A percentile compares a stretch with the other conserved stretches of the same genome.
These are phyloP conservation scores for Sylvia borin DNA, from an alignment of 2,797 vertebrate species.

Conservation along the genomic window DNA sequence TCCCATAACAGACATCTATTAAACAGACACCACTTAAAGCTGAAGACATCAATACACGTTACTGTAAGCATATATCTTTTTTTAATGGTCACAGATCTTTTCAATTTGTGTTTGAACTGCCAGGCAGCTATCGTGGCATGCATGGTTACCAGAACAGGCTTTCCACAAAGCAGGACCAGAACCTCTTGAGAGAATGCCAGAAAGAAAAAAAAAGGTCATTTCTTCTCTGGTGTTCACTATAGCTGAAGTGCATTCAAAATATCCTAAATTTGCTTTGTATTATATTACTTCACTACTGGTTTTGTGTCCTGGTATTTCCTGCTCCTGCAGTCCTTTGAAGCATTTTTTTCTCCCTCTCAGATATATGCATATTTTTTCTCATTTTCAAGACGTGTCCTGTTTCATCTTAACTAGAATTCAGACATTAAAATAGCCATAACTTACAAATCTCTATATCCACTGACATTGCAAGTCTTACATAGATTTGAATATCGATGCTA, in stretches of 20 bases:
- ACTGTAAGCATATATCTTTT: not conserved
- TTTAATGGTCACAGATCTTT: not conserved
- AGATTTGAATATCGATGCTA: not conserved
- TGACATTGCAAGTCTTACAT: not conserved
- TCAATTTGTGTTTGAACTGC: slow-evolving; percentile 36
- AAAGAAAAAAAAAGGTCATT: not conserved
- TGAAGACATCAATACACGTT: not conserved
- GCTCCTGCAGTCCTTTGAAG: not conserved
- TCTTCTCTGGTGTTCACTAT: not conserved
- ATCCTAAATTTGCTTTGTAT: slow-evolving; percentile 8
- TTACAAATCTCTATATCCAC: not conserved
- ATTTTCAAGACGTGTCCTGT: not conserved
- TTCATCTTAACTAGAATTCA: not conserved
- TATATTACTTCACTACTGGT: not conserved
- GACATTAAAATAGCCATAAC: not conserved
- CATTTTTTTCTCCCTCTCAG: not conserved
- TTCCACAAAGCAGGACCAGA: slow-evolving; percentile 18
- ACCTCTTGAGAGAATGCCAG: slow-evolving; percentile 17
- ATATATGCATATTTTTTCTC: not conserved
- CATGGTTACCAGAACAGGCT: not conserved
- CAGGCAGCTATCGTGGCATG: not conserved
- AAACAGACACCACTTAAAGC: slow-evolving; percentile 8
- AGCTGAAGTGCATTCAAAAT: slow-evolving; percentile 35
- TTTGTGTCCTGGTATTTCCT: slow-evolving; percentile 41
- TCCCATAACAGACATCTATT: not conserved